Conservation (phyloP, 1,140 invertebrate species). For the Forficula auricularia region DNA sequence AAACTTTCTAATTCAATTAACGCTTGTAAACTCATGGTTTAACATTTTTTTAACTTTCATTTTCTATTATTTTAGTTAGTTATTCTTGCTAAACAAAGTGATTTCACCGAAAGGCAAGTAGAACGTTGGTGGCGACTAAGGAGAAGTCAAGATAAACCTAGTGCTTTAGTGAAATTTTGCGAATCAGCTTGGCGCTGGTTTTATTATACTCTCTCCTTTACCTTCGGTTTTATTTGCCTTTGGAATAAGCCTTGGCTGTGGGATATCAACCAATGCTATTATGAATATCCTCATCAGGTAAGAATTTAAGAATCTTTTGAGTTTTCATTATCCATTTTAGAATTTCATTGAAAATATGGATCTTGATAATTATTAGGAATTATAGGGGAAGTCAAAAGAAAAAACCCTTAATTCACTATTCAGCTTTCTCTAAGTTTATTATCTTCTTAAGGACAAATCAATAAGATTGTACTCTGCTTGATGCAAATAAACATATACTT, state of each 20-base stretch:
- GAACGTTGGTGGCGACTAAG: slow-evolving; percentile 77
- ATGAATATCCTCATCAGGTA: slow-evolving; percentile 41
- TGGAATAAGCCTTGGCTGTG: slow-evolving; percentile 91
- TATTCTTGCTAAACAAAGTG: slow-evolving; percentile 67
- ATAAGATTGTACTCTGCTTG: no score
- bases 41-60: no score
- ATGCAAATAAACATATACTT: no score
- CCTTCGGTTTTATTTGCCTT: slow-evolving; percentile 62
- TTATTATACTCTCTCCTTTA: slow-evolving; percentile 71
- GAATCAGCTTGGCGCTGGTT: slow-evolving; percentile 79
- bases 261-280: slow-evolving; percentile 83
- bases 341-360: slow-evolving; percentile 1
- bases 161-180: slow-evolving; percentile 77
- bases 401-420: no score
- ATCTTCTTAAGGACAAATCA: no score
- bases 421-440: no score
- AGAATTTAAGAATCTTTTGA: slow-evolving; percentile 15
- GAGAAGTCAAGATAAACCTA: slow-evolving; percentile 65
- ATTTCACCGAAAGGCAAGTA: slow-evolving; percentile 72
- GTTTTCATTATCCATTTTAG: no score
- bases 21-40: no score
- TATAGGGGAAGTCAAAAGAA: no score
- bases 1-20: no score
- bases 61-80: slow-evolving; percentile 21
- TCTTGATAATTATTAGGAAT: background rate